Conservation (phyloP, 37 sponge, comb jelly and placozoan genomes). For the Dysidea cf. avara region DNA sequence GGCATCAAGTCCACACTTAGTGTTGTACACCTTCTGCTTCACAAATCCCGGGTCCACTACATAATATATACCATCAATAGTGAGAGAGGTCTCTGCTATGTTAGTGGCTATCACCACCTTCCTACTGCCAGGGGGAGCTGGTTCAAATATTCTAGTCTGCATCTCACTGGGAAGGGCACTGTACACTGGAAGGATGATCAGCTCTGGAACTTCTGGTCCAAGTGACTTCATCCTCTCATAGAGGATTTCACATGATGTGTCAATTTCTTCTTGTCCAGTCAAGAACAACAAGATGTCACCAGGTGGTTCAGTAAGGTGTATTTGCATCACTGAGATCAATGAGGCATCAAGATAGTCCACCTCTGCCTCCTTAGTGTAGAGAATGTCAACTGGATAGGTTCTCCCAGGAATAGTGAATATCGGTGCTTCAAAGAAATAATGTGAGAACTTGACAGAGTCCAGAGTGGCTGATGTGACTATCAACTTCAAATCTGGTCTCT, state of each 20-base stretch:
- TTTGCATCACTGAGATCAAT: constrained; percentile 97
- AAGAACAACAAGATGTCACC: constrained; percentile 71
- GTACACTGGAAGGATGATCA: constrained; percentile 95
- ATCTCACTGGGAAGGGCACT: constrained; percentile 95
- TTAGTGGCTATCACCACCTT: constrained; percentile 97
- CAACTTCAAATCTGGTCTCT: constrained; percentile 93
- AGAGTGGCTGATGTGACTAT: constrained; percentile 97
- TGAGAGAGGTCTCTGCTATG: constrained; percentile 98
- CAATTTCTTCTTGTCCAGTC: constrained; percentile 96
- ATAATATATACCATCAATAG: constrained; percentile 98
- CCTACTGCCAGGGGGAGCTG: constrained; percentile 94
- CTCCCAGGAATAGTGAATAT: constrained; percentile 99
- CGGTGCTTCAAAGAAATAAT: constrained; percentile 98
- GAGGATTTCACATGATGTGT: constrained; percentile 95
- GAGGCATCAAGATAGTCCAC: constrained; percentile 96
- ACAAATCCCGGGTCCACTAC: constrained; percentile 99
- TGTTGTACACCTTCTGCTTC: constrained; percentile 98
- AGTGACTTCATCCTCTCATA: constrained; percentile 95
- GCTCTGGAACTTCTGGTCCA: constrained; percentile 93
- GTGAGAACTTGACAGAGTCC: constrained; percentile 96
- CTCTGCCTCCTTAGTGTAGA: constrained; percentile 97
- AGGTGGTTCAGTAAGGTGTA: constrained; percentile 97
- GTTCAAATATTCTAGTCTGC: constrained; percentile 98
- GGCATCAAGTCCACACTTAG: constrained; percentile 94
- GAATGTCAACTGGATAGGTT: constrained; percentile 90